These are phyloP conservation scores for Lydus trimaculatus DNA, from an alignment of 2,888 invertebrate genomes.

Conservation along the genomic window DNA sequence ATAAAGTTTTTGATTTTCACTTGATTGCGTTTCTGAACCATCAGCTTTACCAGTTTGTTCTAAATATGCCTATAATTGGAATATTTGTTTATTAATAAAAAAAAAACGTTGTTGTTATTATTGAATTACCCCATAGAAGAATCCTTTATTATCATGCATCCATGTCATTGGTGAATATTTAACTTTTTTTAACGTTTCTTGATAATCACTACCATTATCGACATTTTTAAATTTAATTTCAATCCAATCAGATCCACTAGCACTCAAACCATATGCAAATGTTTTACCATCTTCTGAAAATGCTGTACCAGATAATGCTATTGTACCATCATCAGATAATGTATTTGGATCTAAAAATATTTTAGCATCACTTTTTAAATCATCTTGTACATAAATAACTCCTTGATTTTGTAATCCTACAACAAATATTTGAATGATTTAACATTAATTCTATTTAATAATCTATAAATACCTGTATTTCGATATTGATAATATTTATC, in stretches of 20 bases:
- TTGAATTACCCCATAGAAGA: conserved; percentile 86
- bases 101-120: neutral
- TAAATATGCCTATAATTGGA: conserved; percentile 73
- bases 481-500: conserved; percentile 88
- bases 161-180: conserved; percentile 93
- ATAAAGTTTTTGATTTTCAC: conserved; percentile 91
- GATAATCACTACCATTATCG: conserved; percentile 81
- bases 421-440: neutral
- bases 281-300: conserved; percentile 91
- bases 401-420: conserved; percentile 96
- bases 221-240: conserved; percentile 85
- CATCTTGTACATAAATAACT: conserved; percentile 88
- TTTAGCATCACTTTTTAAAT: conserved; percentile 73
- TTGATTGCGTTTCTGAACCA: conserved; percentile 89
- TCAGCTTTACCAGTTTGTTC: conserved; percentile 81
- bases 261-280: conserved; percentile 91
- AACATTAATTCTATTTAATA: conserved; percentile 7
- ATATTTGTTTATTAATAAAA: conserved; percentile 11
- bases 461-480: conserved; percentile 68
- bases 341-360: conserved; percentile 96
- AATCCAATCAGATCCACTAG: conserved; percentile 96
- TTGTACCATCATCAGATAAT: conserved; percentile 89
- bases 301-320: conserved; percentile 75
- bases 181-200: conserved; percentile 88
- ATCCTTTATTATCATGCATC: conserved; percentile 94